phyloP scores from a whole-genome alignment of 2,888 invertebrate genomes.

The Trypoxylon attenuatum region DNA sequence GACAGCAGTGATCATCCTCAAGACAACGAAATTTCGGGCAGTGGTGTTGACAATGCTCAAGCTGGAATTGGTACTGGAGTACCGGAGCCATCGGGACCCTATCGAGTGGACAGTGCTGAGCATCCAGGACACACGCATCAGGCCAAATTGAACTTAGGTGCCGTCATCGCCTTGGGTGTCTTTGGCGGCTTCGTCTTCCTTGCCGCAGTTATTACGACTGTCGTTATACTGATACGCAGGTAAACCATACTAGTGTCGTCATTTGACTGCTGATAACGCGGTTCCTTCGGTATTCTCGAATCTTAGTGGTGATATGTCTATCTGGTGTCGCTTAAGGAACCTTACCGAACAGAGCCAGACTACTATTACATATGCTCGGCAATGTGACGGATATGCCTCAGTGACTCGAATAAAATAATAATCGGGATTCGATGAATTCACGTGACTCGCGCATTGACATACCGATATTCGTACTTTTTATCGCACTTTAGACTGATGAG shows the following conservation, averaged over 20 bases:
- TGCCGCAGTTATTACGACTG: conserved; percentile 91
- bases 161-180: conserved; percentile 91
- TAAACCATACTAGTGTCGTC: conserved; percentile 68
- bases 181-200: conserved; percentile 94
- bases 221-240: conserved; percentile 92
- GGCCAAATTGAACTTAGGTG: conserved; percentile 88
- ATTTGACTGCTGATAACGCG: neutral
- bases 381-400: too few relatives aligned
- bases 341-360: too few relatives aligned
- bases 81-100: conserved; percentile 77
- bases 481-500: too few relatives aligned
- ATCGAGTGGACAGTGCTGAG: conserved; percentile 74
- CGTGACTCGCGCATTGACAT: too few relatives aligned
- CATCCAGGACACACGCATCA: conserved; percentile 63
- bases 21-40: conserved; percentile 84
- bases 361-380: too few relatives aligned
- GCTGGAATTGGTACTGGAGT: conserved; percentile 68
- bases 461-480: too few relatives aligned
- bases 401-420: too few relatives aligned
- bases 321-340: too few relatives aligned
- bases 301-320: too few relatives aligned
- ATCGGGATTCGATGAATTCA: too few relatives aligned
- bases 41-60: conserved; percentile 70
- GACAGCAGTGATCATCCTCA: conserved; percentile 81
- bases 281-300: neutral